phyloP scores from a whole-genome alignment of 1,140 invertebrate species.

The Brachionus rotundiformis region DNA sequence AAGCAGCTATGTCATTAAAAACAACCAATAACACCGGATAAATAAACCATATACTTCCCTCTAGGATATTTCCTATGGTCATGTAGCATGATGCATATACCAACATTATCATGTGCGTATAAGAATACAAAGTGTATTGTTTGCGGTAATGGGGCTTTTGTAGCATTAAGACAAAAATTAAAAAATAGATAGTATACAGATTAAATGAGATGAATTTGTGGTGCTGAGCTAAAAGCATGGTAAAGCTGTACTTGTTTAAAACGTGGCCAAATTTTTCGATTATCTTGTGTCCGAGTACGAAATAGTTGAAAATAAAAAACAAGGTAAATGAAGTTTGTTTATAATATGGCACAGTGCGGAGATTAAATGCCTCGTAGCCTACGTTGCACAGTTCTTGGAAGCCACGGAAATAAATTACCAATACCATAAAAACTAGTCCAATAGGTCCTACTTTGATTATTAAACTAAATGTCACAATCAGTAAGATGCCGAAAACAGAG shows the following conservation, averaged over 20 bases:
- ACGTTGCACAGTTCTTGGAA: constrained; percentile 99
- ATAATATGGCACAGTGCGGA: constrained; percentile 97
- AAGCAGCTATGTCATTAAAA: constrained; percentile 98
- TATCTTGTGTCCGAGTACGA: constrained; percentile 93
- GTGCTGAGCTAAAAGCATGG: constrained; percentile 86
- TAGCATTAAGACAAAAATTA: constrained; percentile 94
- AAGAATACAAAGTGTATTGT: constrained; percentile 95
- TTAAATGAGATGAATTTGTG: constrained; percentile 96
- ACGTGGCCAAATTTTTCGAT: constrained; percentile 90
- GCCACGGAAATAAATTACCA: constrained; percentile 88
- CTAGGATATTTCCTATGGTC: constrained; percentile 96
- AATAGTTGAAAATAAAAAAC: constrained; percentile 95
- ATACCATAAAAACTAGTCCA: not conserved
- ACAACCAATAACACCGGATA: constrained; percentile 97
- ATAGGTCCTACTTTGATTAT: constrained; percentile 13
- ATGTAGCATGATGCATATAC: constrained; percentile 96
- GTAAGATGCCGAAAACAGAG: not conserved
- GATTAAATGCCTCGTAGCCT: constrained; percentile 94
- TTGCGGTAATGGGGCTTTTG: constrained; percentile 96
- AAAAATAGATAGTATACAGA: constrained; percentile 91
- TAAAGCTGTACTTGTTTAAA: constrained; percentile 88
- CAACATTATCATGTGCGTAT: constrained; percentile 93
- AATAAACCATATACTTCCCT: constrained; percentile 83
- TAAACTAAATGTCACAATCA: not conserved
- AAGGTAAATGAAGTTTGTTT: constrained; percentile 98